Base-by-base conservation (phyloP, 2,888 invertebrate species). In the Epistrophe grossulariae region DNA sequence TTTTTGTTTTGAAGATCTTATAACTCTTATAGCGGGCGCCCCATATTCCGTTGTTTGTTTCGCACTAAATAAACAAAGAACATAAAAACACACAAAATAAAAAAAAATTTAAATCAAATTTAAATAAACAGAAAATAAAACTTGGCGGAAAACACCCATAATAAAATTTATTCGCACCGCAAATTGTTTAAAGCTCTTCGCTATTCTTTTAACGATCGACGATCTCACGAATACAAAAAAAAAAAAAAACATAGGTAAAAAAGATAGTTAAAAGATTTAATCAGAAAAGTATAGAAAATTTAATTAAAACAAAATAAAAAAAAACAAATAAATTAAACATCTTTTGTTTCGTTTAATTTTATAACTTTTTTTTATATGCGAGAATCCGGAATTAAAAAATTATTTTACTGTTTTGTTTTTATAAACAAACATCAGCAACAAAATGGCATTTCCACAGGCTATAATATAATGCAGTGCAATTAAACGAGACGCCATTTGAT, bases 81-180 rank as follows among this genome's bases (percentile, higher is more conserved):
- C 57, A 35, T 24, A 24, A 24, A 24, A 35, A 28, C 11, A 62
- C 45, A 31, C 31, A 31, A 72, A 31, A 19, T 19, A 35, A 70
- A 45, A 78, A 59, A 6, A 4, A 43, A 70, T n/a, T n/a, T n/a
- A 35, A 52, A n/a, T 50, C 19, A 45, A 71, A 28, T 38, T 79
- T 72, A 74, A 76, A 79, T 87, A 85, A 85, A 85, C 85, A 85
- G 73, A 78, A 70, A 57, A 85, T 85, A 82, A 85, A 85, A 82
- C 73, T 64, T 68, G 72, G 79, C 74, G 87, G 60, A 82, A 79
- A 82, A 83, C 79, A 79, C 50, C 79, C 60, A 57, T 79, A 83
- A 83, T 79, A 83, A 79, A 83, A 76, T 76, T 79, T 76, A 79
- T 83, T 79, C 43, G 76, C 79, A 45, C 66, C 48, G 79, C 79